These are phyloP conservation scores for Elachura formosa DNA, from an alignment of 2,113 vertebrate genomes.

Conservation along the genomic window DNA sequence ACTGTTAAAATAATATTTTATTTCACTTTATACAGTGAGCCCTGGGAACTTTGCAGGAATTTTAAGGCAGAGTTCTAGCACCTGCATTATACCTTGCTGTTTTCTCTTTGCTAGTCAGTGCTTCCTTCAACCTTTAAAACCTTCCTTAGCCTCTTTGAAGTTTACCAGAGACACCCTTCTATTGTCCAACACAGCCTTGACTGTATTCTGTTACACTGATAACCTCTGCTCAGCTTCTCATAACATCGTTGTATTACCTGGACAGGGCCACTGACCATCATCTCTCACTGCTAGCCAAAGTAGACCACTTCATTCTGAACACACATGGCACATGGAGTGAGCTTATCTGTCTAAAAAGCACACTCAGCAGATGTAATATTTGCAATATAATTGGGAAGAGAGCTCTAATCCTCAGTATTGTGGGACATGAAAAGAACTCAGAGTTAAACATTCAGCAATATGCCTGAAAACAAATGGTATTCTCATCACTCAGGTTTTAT, in stretches of 20 bases:
- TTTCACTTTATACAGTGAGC: not conserved
- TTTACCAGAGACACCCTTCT: not conserved
- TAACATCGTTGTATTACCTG: not conserved
- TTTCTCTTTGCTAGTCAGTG: not conserved
- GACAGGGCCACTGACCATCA: not conserved
- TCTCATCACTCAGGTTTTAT: not conserved
- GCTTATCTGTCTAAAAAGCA: not conserved
- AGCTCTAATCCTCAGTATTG: constrained; percentile 31
- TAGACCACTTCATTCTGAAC: not conserved
- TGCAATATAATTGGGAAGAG: not conserved
- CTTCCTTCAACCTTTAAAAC: not conserved
- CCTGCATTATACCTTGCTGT: not conserved
- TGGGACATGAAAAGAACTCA: constrained; percentile 2
- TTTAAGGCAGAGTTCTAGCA: not conserved
- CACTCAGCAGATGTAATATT: not conserved
- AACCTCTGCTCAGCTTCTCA: not conserved
- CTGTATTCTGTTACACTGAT: not conserved
- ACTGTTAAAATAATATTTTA: not conserved
- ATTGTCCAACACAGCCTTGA: accelerated
- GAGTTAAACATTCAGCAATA: not conserved
- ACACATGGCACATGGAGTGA: accelerated
- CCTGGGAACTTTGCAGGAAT: not conserved
- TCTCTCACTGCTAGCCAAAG: not conserved
- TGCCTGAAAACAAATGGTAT: not conserved
- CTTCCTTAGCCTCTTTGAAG: not conserved